These are phyloP conservation scores for Trachelus tabidus DNA, from an alignment of 2,888 invertebrate genomes.

Conservation along the genomic window DNA sequence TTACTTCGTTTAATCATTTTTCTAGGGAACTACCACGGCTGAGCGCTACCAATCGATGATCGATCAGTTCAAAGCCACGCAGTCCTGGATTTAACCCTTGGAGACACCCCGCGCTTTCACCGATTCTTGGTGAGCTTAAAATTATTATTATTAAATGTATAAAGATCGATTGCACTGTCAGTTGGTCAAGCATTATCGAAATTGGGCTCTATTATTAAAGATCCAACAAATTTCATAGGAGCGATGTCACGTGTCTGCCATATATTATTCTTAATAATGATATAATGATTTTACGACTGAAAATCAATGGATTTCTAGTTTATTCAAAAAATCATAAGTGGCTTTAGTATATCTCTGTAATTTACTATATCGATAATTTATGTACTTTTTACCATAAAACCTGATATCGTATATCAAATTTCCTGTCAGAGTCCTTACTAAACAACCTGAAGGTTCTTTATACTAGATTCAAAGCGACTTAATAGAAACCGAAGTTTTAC, in stretches of 20 bases:
- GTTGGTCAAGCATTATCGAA: neutral
- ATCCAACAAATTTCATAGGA: neutral
- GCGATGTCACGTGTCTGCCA: neutral
- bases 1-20: neutral
- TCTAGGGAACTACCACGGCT: neutral
- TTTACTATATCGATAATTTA: neutral
- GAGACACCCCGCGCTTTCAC: neutral
- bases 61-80: neutral
- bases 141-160: neutral
- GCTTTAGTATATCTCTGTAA: neutral
- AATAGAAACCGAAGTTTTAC: neutral
- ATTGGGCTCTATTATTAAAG: neutral
- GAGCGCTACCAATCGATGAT: conserved; percentile 2
- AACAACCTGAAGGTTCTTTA: neutral
- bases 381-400: neutral
- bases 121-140: neutral
- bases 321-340: neutral
- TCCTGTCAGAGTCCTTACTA: neutral
- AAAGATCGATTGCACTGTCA: neutral
- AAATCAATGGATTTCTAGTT: neutral
- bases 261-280: neutral
- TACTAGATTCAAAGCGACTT: neutral
- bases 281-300: neutral
- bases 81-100: neutral
- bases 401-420: neutral